Base-by-base conservation (phyloP, 2,888 invertebrate genomes). In the Lithophane semibrunnea region DNA sequence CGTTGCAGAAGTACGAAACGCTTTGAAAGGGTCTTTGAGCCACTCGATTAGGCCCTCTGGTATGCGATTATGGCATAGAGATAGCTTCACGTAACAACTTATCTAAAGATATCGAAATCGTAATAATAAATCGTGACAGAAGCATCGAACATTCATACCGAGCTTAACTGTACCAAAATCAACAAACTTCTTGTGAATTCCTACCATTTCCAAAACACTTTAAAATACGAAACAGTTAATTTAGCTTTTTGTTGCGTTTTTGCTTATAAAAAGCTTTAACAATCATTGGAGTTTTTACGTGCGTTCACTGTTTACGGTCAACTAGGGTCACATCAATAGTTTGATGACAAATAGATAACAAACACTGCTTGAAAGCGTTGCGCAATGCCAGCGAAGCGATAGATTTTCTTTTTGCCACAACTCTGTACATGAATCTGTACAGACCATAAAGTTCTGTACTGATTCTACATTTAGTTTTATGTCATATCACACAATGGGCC, bases 241-340 rank as follows among this genome's bases (percentile, higher is more conserved):
- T 60, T 79, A 16, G 37, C 74, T 85, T 70, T 76, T 83, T 44
- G 9, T 3, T 16, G 24, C 16, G n/a, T 72, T 77, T 77, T 84
- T 79, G 67, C 68, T 69, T 18, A 10, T 49, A 66, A 71, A 65
- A 67, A 78, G 49, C 54, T 78, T 47, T 21, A 42, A 69, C 61
- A 79, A 73, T 77, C 44, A 54, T 66, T 71, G 64, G 21, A 74
- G 85, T 82, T 86, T 80, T 87, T 86, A 76, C 21, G 47, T 37
- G 52, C n/a, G 52, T 65, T 42, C 10, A 8, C 21, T 82, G 49
- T 58, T 64, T 47, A 74, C 64, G 69, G 73, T 87, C 75, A 84
- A 79, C 64, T n/a, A 73, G 75, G 80, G 80, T 84, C 86, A 84
- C 76, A 75, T 76, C 71, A 73, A 86, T 73, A 54, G 64, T 61